Evolutionary conservation across 2,113 vertebrate genomes (phyloP).

Genomic region (Sinocyclocheilus grahami): DNA sequence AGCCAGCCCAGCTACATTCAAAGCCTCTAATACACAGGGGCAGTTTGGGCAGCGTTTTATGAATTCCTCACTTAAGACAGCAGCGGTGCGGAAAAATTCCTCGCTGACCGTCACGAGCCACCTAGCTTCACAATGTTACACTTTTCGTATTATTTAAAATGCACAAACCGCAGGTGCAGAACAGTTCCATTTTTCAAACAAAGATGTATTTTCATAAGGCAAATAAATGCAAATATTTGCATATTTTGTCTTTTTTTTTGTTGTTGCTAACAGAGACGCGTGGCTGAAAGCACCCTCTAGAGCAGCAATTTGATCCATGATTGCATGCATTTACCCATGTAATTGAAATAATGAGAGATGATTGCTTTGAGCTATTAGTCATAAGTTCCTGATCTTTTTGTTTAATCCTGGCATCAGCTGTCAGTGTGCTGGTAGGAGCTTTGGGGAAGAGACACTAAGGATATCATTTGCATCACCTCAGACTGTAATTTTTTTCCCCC

Average conservation of each 20-base stretch:
- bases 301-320: slow-evolving; percentile 97
- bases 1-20: slow-evolving; percentile 86
- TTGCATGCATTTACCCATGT: slow-evolving; percentile 99
- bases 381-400: slow-evolving; percentile 98
- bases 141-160: slow-evolving; percentile 70
- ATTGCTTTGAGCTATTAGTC: slow-evolving; percentile 99
- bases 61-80: slow-evolving; percentile 84
- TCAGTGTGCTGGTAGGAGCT: slow-evolving; percentile 91
- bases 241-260: slow-evolving; percentile 81
- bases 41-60: slow-evolving; percentile 81
- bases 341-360: slow-evolving; percentile 99
- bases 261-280: slow-evolving; percentile 85
- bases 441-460: slow-evolving; percentile 91
- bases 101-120: slow-evolving; percentile 67
- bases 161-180: slow-evolving; percentile 80
- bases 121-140: slow-evolving; percentile 13
- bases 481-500: slow-evolving; percentile 87
- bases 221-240: slow-evolving; percentile 96
- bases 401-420: slow-evolving; percentile 99
- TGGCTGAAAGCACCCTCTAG: slow-evolving; percentile 90
- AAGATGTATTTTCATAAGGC: slow-evolving; percentile 89
- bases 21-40: slow-evolving; percentile 84
- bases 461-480: slow-evolving; percentile 95
- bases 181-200: slow-evolving; percentile 84
- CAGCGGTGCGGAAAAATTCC: slow-evolving; percentile 66